Conservation (phyloP, 2,888 invertebrate species). For the Tenthredo mesomela region DNA sequence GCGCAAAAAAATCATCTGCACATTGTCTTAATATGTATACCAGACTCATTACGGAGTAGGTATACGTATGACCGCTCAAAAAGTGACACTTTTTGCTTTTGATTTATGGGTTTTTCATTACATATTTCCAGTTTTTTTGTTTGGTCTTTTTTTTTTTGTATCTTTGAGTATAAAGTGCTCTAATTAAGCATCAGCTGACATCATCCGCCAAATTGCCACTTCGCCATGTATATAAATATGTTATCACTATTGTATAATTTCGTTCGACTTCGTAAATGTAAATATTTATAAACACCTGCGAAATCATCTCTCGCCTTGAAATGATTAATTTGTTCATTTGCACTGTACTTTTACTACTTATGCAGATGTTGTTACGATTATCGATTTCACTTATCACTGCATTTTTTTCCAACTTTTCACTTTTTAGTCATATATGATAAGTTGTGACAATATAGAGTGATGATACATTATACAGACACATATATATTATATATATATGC, state of each 20-base stretch:
- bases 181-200: conserved; percentile 26
- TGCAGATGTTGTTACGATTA: background rate
- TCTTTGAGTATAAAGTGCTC: background rate
- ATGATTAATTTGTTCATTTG: background rate
- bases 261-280: background rate
- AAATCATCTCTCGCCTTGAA: background rate
- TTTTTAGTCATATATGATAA: background rate
- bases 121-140: background rate
- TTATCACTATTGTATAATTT: background rate
- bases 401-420: background rate
- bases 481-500: background rate
- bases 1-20: background rate
- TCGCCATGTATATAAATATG: background rate
- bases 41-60: background rate
- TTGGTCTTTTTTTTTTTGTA: background rate
- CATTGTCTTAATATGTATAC: background rate
- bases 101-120: conserved; percentile 1
- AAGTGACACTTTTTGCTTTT: conserved; percentile 24
- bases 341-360: background rate
- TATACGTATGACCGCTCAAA: background rate
- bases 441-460: background rate
- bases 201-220: conserved; percentile 10
- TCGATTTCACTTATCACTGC: background rate
- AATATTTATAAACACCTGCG: background rate
- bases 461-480: background rate